Conservation (phyloP, 2,888 invertebrate species). For the Caenorhabditis sinica region DNA sequence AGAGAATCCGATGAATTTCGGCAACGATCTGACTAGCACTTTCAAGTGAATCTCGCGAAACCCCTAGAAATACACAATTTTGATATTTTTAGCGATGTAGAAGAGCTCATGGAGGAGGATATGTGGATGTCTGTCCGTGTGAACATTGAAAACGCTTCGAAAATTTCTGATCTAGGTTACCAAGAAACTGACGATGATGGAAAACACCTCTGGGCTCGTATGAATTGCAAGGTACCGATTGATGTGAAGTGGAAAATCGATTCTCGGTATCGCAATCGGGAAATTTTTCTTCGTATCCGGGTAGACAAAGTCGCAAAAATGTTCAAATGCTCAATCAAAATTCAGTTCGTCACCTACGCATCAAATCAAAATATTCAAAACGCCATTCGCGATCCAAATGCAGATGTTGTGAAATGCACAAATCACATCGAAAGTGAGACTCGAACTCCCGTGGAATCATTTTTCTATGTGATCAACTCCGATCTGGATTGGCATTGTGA, state of each 20-base stretch:
- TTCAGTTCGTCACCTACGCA: constrained; percentile 32
- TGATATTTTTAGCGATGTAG: background rate
- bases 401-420: constrained; percentile 30
- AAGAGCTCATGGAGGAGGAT: background rate
- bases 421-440: constrained; percentile 6
- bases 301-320: no score
- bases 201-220: constrained; percentile 19
- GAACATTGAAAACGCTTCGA: background rate
- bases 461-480: constrained; percentile 37
- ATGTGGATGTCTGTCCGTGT: constrained; percentile 3
- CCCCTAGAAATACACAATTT: background rate
- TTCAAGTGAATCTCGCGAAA: background rate
- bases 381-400: constrained; percentile 1
- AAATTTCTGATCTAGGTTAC: constrained; percentile 8
- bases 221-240: constrained; percentile 19
- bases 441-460: constrained; percentile 31
- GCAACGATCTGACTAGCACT: background rate
- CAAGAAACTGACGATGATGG: background rate
- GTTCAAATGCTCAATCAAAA: no score
- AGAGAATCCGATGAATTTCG: background rate
- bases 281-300: background rate
- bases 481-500: background rate
- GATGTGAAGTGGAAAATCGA: constrained; percentile 24
- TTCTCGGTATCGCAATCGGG: background rate
- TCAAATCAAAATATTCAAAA: background rate